Conservation (phyloP, 1,140 invertebrate genomes). For the Danaus plexippus region DNA sequence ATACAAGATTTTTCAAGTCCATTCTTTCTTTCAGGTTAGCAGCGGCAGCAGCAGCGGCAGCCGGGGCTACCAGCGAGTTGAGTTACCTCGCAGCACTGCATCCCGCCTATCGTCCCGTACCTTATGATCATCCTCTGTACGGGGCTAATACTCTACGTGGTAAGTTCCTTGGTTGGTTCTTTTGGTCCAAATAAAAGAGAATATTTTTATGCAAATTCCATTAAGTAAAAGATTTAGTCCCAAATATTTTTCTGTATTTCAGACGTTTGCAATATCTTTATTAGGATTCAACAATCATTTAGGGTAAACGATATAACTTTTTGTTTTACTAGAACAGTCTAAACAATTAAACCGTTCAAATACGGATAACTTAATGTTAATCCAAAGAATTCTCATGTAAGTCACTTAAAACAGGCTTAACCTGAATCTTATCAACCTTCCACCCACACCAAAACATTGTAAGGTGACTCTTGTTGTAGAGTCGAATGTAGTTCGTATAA, state of each 20-base stretch:
- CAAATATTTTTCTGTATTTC: too few relatives aligned
- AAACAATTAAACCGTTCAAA: background rate
- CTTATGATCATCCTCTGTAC: constrained; percentile 61
- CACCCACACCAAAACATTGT: constrained; percentile 13
- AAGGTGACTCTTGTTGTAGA: constrained; percentile 13
- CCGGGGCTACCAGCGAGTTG: constrained; percentile 56
- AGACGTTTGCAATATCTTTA: too few relatives aligned
- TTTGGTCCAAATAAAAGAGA: too few relatives aligned
- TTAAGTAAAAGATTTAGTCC: too few relatives aligned
- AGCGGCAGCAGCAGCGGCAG: constrained; percentile 57
- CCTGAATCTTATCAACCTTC: background rate
- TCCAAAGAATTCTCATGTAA: background rate
- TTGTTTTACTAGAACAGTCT: too few relatives aligned
- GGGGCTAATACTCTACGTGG: constrained; percentile 62
- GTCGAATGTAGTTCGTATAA: constrained; percentile 14
- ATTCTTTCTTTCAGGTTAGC: constrained; percentile 36
- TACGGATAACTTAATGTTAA: background rate
- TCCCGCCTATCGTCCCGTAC: constrained; percentile 59
- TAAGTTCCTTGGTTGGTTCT: constrained; percentile 23
- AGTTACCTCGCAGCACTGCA: constrained; percentile 64
- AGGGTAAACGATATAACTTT: too few relatives aligned
- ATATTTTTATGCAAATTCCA: too few relatives aligned
- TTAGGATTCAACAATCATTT: too few relatives aligned
- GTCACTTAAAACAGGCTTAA: too few relatives aligned
- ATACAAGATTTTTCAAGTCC: too few relatives aligned